Conservation (phyloP, 1,140 invertebrate genomes). For the Bombyx mandarina region DNA sequence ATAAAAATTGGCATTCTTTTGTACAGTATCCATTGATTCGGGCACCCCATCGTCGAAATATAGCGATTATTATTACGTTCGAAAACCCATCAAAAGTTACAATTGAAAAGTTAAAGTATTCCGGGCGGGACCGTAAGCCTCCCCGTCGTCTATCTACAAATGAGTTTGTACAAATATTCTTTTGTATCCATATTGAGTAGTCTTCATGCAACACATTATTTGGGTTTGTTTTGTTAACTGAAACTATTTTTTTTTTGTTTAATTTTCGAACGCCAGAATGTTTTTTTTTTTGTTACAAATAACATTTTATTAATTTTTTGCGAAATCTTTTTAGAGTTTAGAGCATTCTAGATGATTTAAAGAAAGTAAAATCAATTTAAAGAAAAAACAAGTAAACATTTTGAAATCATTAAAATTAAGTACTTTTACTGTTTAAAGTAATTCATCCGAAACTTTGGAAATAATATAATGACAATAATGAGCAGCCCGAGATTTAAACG, state of each 20-base stretch:
- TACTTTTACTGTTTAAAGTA: no score
- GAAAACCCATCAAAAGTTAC: slow-evolving; percentile 70
- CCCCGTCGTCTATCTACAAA: slow-evolving; percentile 52
- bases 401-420: no score
- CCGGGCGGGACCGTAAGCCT: slow-evolving; percentile 49
- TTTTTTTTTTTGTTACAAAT: no score
- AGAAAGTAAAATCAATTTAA: no score
- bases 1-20: slow-evolving; percentile 67
- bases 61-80: slow-evolving; percentile 67
- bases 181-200: slow-evolving; percentile 38
- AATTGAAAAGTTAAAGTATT: slow-evolving; percentile 71
- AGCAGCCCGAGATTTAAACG: no score
- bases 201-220: slow-evolving; percentile 34
- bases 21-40: slow-evolving; percentile 55
- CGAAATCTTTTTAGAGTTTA: no score
- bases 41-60: slow-evolving; percentile 53
- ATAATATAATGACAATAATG: no score
- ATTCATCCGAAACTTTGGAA: no score
- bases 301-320: no score
- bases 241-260: slow-evolving; percentile 1
- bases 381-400: no score
- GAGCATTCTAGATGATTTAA: no score
- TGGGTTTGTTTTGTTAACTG: neutral
- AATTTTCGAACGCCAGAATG: no score
- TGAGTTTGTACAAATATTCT: slow-evolving; percentile 63